These are phyloP conservation scores for Aegithalos caudatus DNA, from an alignment of 2,113 vertebrate genomes.

Conservation along the genomic window DNA sequence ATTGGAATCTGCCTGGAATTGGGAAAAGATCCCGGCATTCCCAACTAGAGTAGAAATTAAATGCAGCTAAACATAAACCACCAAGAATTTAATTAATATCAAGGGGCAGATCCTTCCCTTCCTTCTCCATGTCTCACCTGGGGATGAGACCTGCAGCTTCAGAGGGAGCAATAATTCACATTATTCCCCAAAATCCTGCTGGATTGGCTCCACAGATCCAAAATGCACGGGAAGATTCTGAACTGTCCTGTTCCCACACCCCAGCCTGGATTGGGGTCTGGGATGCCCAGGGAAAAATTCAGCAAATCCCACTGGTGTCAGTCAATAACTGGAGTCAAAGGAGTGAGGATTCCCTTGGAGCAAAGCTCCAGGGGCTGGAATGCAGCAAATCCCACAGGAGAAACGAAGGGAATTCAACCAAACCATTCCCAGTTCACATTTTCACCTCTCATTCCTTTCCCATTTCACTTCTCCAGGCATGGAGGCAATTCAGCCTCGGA, in stretches of 20 bases:
- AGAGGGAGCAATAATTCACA: fast-evolving
- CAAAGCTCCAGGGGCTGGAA: neutral
- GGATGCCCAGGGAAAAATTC: neutral
- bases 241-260: neutral
- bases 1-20: neutral
- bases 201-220: neutral
- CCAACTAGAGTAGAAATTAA: neutral
- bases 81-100: neutral
- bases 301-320: fast-evolving
- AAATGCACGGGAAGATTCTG: fast-evolving
- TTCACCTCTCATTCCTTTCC: neutral
- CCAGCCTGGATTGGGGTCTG: neutral
- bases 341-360: neutral
- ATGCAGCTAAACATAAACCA: neutral
- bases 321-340: neutral
- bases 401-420: neutral
- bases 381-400: neutral
- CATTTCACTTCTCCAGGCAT: neutral
- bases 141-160: too few species aligned
- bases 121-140: fast-evolving
- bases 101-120: neutral
- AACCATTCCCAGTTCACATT: neutral
- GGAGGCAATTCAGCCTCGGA: fast-evolving
- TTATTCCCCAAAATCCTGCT: neutral
- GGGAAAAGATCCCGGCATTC: neutral